A percentile compares a stretch with the other conserved stretches of the same genome.
Evolutionary conservation across 2,888 invertebrate species (phyloP).

Genomic region (Spisula solida): DNA sequence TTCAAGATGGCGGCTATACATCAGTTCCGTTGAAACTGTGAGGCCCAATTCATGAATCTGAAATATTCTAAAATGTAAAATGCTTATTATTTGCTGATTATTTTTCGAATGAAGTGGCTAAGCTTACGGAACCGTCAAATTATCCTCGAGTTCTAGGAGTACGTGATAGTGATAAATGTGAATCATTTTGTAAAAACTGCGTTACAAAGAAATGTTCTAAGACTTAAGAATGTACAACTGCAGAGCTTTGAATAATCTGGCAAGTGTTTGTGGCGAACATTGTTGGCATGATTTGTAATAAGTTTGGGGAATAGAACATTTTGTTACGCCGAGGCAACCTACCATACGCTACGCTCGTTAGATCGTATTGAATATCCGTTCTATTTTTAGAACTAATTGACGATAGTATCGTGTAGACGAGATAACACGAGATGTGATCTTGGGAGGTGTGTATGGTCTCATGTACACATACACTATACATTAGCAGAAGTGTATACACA

Average conservation of each 20-base stretch:
- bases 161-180: no score
- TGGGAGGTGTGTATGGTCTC: background rate
- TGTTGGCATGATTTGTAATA: no score
- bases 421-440: background rate
- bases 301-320: background rate
- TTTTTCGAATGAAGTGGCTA: no score
- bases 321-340: background rate
- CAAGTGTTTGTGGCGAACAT: no score
- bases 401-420: background rate
- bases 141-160: no score
- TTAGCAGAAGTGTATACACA: background rate
- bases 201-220: no score
- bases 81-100: no score
- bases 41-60: background rate
- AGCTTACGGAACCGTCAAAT: no score
- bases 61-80: no score
- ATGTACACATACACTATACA: background rate
- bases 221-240: no score
- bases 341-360: background rate
- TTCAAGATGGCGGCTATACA: slow-evolving; percentile 16
- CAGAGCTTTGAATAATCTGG: no score
- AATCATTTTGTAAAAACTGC: no score
- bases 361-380: background rate
- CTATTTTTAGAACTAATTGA: slow-evolving; percentile 9
- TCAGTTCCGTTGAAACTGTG: background rate